A percentile compares a stretch with the other conserved stretches of the same genome.
These are phyloP conservation scores for Clitarchus hookeri DNA, from an alignment of 2,888 invertebrate species.

Conservation along the genomic window DNA sequence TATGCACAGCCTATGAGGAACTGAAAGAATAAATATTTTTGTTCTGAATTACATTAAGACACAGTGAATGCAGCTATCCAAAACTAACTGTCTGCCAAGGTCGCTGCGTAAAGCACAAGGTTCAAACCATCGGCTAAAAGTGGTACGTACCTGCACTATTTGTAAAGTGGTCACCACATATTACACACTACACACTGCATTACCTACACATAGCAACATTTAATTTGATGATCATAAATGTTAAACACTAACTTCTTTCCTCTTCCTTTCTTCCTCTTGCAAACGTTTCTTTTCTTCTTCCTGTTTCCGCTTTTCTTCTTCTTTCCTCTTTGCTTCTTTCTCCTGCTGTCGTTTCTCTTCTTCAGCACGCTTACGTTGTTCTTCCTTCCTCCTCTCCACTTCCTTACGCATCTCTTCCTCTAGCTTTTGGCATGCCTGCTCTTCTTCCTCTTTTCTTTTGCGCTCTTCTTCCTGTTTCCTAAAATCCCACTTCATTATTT, in stretches of 20 bases:
- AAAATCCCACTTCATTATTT: background rate
- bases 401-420: conserved; percentile 50
- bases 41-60: too few relatives aligned
- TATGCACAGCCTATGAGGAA: too few relatives aligned
- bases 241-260: conserved; percentile 27
- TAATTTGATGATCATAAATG: too few relatives aligned
- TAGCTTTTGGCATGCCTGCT: conserved; percentile 42
- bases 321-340: conserved; percentile 54
- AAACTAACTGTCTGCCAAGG: too few relatives aligned
- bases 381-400: conserved; percentile 51
- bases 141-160: too few relatives aligned
- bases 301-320: conserved; percentile 54
- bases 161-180: too few relatives aligned
- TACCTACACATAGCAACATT: too few relatives aligned
- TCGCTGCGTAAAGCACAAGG: too few relatives aligned
- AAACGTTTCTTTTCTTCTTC: conserved; percentile 51
- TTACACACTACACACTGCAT: too few relatives aligned
- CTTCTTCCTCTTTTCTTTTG: conserved; percentile 52
- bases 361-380: conserved; percentile 51
- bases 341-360: conserved; percentile 50
- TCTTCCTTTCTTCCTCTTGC: conserved; percentile 48
- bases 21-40: too few relatives aligned
- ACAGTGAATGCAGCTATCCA: too few relatives aligned
- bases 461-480: conserved; percentile 57
- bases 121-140: too few relatives aligned